Percentiles rank a stretch among this genome's conserved stretches.
Evolutionary conservation across 1,140 invertebrate genomes (phyloP).

Genomic region (Lepidurus apus): DNA sequence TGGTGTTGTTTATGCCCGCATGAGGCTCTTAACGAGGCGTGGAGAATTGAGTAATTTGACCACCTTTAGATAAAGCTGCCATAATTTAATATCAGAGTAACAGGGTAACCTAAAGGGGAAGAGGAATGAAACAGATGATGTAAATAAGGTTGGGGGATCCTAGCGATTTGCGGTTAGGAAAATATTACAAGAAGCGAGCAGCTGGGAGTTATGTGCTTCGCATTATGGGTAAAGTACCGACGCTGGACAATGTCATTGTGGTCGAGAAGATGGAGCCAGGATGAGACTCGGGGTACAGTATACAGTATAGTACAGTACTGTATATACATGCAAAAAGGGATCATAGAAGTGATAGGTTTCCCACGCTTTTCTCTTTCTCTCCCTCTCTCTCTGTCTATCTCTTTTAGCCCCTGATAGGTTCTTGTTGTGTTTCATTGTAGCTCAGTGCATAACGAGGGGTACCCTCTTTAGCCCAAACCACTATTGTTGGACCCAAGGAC

Average conservation of each 20-base stretch:
- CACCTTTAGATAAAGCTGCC: background rate
- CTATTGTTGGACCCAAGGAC: slow-evolving; percentile 13
- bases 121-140: background rate
- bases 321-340: slow-evolving; percentile 6
- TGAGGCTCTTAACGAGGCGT: background rate
- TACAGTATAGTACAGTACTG: background rate
- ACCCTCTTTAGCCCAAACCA: background rate
- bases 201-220: slow-evolving; percentile 8
- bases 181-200: background rate
- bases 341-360: slow-evolving; percentile 22
- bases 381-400: background rate
- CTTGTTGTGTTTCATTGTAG: slow-evolving; percentile 7
- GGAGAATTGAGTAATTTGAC: slow-evolving; percentile 3
- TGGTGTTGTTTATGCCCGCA: background rate
- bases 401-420: background rate
- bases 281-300: background rate
- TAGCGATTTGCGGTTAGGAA: slow-evolving; percentile 1
- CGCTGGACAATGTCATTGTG: background rate
- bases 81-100: background rate
- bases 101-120: background rate
- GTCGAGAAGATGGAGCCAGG: background rate
- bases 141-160: background rate
- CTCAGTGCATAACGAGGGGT: background rate
- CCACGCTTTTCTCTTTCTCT: background rate
- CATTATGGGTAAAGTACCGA: background rate